Base-by-base conservation (phyloP, 2,797 vertebrate species). In the Gadopsis marmoratus region DNA sequence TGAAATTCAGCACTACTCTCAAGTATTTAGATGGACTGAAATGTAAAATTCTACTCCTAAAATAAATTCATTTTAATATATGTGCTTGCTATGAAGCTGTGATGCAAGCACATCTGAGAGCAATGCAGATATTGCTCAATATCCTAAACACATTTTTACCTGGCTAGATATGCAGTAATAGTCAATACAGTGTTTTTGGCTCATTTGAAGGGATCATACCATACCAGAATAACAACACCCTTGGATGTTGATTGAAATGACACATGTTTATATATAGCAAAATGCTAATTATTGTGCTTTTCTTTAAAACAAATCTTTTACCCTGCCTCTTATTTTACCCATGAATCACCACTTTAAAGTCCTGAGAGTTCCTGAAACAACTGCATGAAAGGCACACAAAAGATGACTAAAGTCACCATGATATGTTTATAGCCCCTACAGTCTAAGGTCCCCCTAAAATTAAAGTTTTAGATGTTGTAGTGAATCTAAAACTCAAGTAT, bases 1-100 rank as follows among this genome's bases (percentile, higher is more conserved):
- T 50, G 11, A 53, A 41, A 58, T 64, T 51, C 60, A 35, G 33
- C 53, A 35, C n/a, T 29, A n/a, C 31, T 21, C 59, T 29, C 3
- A 55, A 29, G 54, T 39, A 33, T 45, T n/a, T 58, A 16, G 35
- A 41, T 51, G 26, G 29, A 50, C 55, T 56, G 62, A 73, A 73
- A 62, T 64, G 71, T 35, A 61, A 68, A 48, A 53, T 39, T 54
- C 4, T 51, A 43, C 7, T 16, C 31, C 64, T 33, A 33, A 21
- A 17, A 37, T 1, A 14, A 31, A 48, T 56, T 23, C 7, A 77
- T 59, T 78, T 72, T 47, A 19, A 37, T 55, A 33, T 13, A 43
- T 43, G 7, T 19, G 45, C 2, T 26, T 63, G 2, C 12, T 29
- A 12, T 56, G 23, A 51, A 19, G 37, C n/a, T 35, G 8, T 17